Percentiles rank a stretch among this genome's conserved stretches.
Conservation (phyloP, 2,888 invertebrate genomes). For the Aphidoletes aphidimyza region DNA sequence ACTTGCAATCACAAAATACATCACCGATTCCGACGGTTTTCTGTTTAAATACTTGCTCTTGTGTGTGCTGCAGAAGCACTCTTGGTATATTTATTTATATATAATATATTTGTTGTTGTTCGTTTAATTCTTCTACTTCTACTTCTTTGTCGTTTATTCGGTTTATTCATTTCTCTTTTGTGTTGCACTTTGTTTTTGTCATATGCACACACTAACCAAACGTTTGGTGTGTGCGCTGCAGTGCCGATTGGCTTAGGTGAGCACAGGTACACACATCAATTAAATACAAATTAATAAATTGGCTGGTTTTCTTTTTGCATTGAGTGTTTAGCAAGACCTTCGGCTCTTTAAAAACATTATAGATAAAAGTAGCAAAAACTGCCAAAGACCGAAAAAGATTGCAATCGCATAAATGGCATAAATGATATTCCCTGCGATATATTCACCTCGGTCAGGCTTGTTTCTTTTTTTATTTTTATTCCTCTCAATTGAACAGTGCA, state of each 20-base stretch:
- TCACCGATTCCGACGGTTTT: not conserved
- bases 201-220: no score
- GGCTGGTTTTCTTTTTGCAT: not conserved
- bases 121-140: not conserved
- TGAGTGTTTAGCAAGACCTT: slow-evolving; percentile 1
- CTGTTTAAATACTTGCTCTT: slow-evolving; percentile 22
- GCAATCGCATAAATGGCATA: slow-evolving; percentile 49
- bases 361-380: not conserved
- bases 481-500: no score
- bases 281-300: slow-evolving; percentile 49
- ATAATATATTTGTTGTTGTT: not conserved
- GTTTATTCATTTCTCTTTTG: slow-evolving; percentile 22
- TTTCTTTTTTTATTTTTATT: no score
- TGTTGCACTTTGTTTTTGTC: slow-evolving; percentile 50
- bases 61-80: slow-evolving; percentile 41
- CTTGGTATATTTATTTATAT: no score
- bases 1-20: slow-evolving; percentile 27
- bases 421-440: slow-evolving; percentile 31
- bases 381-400: slow-evolving; percentile 43
- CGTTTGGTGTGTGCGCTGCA: no score
- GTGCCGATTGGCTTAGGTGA: not conserved
- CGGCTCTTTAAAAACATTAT: not conserved
- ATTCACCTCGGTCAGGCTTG: not conserved
- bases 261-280: slow-evolving; percentile 46
- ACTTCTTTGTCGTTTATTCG: not conserved